Evolutionary conservation across 2,888 invertebrate genomes (phyloP), one percentile per base, ranked within the genome.

Genomic region (Morpho achilles): DNA sequence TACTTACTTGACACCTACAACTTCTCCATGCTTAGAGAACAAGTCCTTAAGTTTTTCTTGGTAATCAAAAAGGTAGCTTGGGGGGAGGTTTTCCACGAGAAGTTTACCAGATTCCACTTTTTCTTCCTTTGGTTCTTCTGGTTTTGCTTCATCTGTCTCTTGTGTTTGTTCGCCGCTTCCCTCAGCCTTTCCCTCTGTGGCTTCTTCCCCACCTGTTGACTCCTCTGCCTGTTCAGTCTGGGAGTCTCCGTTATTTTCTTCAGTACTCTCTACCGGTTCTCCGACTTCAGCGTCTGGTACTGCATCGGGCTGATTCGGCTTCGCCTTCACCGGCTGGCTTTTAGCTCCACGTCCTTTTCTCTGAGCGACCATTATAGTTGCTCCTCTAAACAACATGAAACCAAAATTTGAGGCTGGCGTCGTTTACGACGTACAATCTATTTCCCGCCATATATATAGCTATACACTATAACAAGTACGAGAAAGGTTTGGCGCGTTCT

Each of bases 71-170:
- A 90, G 82, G 73, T 77, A 90, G 76, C 80, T 87, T 42, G 85
- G 78, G 8, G 90, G 90, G 60, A 90, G 81, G 71, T 89, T 88
- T 74, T 90, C 90, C 43, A 90, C 82, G 10, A 90, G 82, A 69
- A 90, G 75, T 85, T 90, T 90, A 79, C 90, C 90, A 75, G 90
- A 79, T 73, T 90, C 90, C 57, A 87, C 82, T 71, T 89, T 87
- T 45, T 87, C 86, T 66, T 87, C 87, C 62, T 84, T 82, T 56
- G 77, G 78, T 23, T 83, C 84, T 54, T 85, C 88, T 3, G 75
- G 61, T 54, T 78, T 79, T 9, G 72, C 61, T 51, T 80, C 82
- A 2, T 70, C 73, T 32, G 68, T 65, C 51, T 79, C 82, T 51
- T 75, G 74, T 57, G 55, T 69, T 61, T 79, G 22, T 60, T 62